Evolutionary conservation across 2,888 invertebrate species (phyloP).

Genomic region (Netelia fuscicornis): DNA sequence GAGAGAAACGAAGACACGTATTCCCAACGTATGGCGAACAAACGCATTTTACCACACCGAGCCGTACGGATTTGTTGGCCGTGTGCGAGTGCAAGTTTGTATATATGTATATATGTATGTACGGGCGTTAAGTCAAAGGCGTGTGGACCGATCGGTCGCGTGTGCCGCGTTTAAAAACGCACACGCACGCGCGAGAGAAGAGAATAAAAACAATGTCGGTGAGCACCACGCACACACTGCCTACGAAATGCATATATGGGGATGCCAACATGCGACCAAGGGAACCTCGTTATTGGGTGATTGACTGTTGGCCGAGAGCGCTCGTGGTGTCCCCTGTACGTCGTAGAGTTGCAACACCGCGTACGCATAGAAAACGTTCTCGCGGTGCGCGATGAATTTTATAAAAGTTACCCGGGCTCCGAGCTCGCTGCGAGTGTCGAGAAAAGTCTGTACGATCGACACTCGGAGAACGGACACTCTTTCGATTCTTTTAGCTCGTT

Average conservation of each 20-base stretch:
- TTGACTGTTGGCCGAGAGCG: conserved; percentile 43
- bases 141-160: background rate
- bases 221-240: conserved; percentile 25
- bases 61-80: background rate
- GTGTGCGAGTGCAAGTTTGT: background rate
- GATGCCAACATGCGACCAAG: conserved; percentile 51
- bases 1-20: background rate
- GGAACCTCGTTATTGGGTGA: conserved; percentile 60
- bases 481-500: conserved; percentile 52
- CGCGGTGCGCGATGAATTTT: background rate
- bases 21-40: background rate
- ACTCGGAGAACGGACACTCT: conserved; percentile 37
- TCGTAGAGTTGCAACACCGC: conserved; percentile 47
- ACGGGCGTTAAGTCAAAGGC: background rate
- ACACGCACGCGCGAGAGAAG: background rate
- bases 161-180: background rate
- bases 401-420: background rate
- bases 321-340: conserved; percentile 34
- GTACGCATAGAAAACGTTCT: background rate
- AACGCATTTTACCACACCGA: background rate
- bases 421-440: background rate
- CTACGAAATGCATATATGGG: conserved; percentile 48
- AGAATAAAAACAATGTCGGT: background rate
- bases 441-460: background rate
- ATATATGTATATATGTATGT: background rate